These are phyloP conservation scores for Tylochromis polylepis DNA, from an alignment of 2,113 vertebrate species.

Conservation along the genomic window DNA sequence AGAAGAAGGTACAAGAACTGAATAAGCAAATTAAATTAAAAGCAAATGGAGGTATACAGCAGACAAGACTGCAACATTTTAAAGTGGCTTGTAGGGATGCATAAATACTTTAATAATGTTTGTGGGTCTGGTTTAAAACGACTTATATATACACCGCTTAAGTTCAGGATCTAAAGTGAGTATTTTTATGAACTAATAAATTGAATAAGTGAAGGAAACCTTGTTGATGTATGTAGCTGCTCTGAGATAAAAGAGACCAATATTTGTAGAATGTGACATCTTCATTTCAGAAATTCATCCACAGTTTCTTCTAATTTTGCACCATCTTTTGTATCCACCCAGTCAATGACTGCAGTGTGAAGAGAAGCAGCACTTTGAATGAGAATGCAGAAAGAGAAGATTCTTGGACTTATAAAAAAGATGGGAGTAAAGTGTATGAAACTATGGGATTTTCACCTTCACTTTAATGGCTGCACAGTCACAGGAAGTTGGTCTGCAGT, in stretches of 20 bases:
- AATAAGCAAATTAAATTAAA: background rate
- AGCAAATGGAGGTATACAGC: background rate
- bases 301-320: background rate
- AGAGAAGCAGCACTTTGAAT: background rate
- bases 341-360: background rate
- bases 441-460: slow-evolving; percentile 15
- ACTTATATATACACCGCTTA: background rate
- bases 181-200: background rate
- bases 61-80: background rate
- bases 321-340: background rate
- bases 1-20: background rate
- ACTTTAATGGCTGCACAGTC: slow-evolving; percentile 50
- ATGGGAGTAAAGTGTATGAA: background rate
- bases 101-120: background rate
- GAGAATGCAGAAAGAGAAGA: background rate
- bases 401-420: background rate
- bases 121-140: background rate
- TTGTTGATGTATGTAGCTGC: accelerated
- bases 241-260: background rate
- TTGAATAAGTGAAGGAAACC: background rate
- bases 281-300: background rate
- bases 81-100: background rate
- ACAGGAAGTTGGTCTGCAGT: slow-evolving; percentile 59
- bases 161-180: background rate
- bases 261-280: background rate